phyloP scores from a whole-genome alignment of 92 coral and sea anemone genomes.

The Siderastrea siderea region DNA sequence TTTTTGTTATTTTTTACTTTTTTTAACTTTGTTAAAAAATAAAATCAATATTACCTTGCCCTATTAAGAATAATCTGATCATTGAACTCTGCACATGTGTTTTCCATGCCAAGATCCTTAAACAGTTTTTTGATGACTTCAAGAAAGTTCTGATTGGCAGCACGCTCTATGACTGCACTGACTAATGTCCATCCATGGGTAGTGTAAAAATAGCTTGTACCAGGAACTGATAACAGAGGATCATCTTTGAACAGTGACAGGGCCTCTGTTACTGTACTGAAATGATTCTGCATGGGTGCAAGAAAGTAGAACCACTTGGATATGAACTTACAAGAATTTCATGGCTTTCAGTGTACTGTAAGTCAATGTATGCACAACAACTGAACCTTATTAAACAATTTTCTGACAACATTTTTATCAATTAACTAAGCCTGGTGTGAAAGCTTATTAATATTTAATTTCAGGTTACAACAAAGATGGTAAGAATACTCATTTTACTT shows the following conservation, averaged over 20 bases:
- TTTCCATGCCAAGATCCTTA: constrained; percentile 89
- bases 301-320: background rate
- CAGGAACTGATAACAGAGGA: constrained; percentile 83
- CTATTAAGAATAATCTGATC: constrained; percentile 80
- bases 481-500: too few relatives aligned
- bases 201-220: constrained; percentile 85
- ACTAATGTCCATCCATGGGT: constrained; percentile 93
- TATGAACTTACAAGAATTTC: background rate
- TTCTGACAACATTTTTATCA: too few relatives aligned
- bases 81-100: constrained; percentile 87
- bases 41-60: constrained; percentile 73
- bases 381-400: too few relatives aligned
- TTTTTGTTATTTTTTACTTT: too few relatives aligned
- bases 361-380: too few relatives aligned
- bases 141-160: constrained; percentile 83
- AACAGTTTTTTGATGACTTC: constrained; percentile 81
- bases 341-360: too few relatives aligned
- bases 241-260: constrained; percentile 90
- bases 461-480: too few relatives aligned
- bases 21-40: background rate
- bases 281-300: constrained; percentile 60
- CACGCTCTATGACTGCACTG: constrained; percentile 93
- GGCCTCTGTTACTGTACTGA: constrained; percentile 81
- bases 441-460: too few relatives aligned
- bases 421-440: too few relatives aligned